Percentiles rank a stretch among this genome's conserved stretches.
These are phyloP conservation scores for Corythornis madagascariensis DNA, from an alignment of 2,113 vertebrate genomes.

Conservation along the genomic window DNA sequence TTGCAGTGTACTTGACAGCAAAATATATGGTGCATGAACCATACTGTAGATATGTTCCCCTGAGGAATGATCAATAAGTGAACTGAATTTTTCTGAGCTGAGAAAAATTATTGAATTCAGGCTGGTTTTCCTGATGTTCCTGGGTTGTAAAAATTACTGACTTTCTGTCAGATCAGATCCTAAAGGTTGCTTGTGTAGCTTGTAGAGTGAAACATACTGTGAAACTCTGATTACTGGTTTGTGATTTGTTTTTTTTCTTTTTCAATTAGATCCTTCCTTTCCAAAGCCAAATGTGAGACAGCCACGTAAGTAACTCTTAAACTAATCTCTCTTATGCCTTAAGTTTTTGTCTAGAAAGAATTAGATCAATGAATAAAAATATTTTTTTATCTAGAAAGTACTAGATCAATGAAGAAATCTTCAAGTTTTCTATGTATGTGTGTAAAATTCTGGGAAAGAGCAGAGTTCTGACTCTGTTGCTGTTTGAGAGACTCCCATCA, in stretches of 20 bases:
- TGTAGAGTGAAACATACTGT: not conserved
- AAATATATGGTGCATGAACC: not conserved
- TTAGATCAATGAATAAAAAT: not conserved
- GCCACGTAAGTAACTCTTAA: slow-evolving; percentile 73
- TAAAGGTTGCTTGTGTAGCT: slow-evolving; percentile 3
- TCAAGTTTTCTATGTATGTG: not conserved
- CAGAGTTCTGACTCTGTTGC: not conserved
- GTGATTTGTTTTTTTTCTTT: not conserved
- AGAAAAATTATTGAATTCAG: not conserved
- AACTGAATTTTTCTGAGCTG: not conserved
- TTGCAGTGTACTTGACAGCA: not conserved
- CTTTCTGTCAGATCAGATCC: not conserved
- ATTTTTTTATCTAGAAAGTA: not conserved
- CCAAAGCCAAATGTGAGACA: slow-evolving; percentile 63
- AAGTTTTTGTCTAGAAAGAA: not conserved
- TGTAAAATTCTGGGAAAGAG: not conserved
- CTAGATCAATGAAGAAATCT: not conserved
- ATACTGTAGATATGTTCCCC: not conserved
- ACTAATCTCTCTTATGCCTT: not conserved
- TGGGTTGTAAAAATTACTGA: not conserved
- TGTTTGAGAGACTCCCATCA: not conserved
- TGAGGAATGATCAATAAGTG: not conserved
- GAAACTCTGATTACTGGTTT: slow-evolving; percentile 45
- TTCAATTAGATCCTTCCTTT: slow-evolving; percentile 58
- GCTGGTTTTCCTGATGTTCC: not conserved